Evolutionary conservation across 2,113 vertebrate species (phyloP), one percentile per base, ranked within the genome.

Genomic region (Butorides virescens): DNA sequence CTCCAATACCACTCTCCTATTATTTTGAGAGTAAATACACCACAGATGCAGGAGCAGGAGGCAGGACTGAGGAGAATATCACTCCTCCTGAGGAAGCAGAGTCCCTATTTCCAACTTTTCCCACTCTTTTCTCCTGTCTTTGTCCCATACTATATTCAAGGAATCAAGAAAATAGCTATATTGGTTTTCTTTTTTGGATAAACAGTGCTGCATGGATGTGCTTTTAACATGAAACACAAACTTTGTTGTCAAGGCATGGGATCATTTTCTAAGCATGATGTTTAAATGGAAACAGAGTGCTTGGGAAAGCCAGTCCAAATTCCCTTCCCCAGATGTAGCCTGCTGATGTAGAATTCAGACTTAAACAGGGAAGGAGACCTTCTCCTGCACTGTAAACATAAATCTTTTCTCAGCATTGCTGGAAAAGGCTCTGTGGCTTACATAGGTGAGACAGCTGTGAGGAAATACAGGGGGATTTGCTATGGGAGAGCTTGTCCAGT

Each of bases 361-460:
- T 58, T 68, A 65, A 81, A 52, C 14, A 65, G 70, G 42, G 81
- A 82, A 89, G 63, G 73, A 94, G 68, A 86, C 47, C 90, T 90
- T 92, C 68, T 93, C 52, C 76, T 52, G 61, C 65, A 61, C 63
- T 46, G 42, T 16, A 82, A 37, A 62, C 62, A 92, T 87, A 95
- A 95, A 95, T 93, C 92, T 92, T 93, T 63, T 14, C 90, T 78
- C 59, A 77, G 82, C 30, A 7, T 36, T 66, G 52, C 79, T 91
- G 61, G 86, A 84, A 92, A 90, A 88, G 52, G 34, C 37, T 80
- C 72, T 68, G 21, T 76, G 59, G 52, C 59, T 94, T 71, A 84
- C 39, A 80, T 10, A 94, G 92, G 75, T 93, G 71, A 86, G 90
- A 67, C 39, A 92, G 88, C 79, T 93, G 79, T 73, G 82, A 77